Conservation (phyloP, 2,797 vertebrate species). For the Anguilla marmorata region DNA sequence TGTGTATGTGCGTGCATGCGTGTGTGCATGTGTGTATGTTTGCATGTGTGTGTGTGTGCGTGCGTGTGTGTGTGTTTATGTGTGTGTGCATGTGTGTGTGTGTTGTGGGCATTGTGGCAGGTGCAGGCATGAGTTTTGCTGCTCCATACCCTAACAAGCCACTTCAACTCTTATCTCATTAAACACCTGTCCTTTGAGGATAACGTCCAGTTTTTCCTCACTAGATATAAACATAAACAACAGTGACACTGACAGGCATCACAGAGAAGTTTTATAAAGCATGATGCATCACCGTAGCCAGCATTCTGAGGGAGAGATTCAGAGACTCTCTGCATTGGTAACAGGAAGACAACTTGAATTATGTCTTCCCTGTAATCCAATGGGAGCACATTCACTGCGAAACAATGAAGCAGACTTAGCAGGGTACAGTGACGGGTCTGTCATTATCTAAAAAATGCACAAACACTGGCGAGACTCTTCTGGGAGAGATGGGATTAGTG, state of each 20-base stretch:
- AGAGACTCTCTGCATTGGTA: background rate
- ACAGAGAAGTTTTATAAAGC: background rate
- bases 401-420: background rate
- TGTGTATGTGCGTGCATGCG: too few species aligned
- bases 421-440: background rate
- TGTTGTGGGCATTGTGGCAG: background rate
- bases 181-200: background rate
- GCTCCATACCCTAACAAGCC: too few species aligned
- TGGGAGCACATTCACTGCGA: background rate
- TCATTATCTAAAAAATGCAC: background rate
- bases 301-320: background rate
- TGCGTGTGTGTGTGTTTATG: background rate
- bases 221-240: background rate
- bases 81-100: background rate
- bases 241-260: background rate
- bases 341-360: background rate
- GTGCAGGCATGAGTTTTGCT: too few species aligned
- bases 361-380: background rate
- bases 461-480: background rate
- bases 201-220: background rate
- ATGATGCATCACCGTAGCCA: background rate
- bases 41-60: too few species aligned
- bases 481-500: background rate
- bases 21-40: background rate
- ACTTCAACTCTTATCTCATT: too few species aligned